phyloP scores from a whole-genome alignment of 2,113 vertebrate genomes.

The Crotalus horridus region DNA sequence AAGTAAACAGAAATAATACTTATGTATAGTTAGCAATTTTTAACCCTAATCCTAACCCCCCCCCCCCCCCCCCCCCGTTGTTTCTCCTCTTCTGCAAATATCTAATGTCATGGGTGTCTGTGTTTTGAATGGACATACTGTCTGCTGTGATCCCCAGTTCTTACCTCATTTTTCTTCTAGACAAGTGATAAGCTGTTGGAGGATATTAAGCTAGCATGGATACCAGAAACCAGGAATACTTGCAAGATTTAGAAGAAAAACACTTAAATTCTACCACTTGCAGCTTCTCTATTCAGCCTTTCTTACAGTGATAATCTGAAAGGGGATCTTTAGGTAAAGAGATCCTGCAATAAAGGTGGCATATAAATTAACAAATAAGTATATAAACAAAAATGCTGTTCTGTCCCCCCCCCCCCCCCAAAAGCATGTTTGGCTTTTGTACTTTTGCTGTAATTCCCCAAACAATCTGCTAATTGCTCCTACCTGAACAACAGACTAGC shows the following conservation, averaged over 20 bases:
- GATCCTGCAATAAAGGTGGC: background rate
- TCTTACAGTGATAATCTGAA: background rate
- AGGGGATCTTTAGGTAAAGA: background rate
- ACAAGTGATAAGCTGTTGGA: background rate
- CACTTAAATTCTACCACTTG: background rate
- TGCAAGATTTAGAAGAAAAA: background rate
- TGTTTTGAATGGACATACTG: background rate
- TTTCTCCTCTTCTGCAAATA: background rate
- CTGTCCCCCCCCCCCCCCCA: background rate
- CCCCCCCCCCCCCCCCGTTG: background rate
- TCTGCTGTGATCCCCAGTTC: background rate
- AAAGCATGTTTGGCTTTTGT: background rate
- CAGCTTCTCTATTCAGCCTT: background rate
- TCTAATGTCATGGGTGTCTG: background rate
- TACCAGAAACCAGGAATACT: background rate
- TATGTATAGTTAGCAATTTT: background rate
- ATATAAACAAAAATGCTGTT: background rate
- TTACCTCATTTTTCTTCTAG: background rate
- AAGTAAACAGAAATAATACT: background rate
- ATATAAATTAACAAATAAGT: background rate
- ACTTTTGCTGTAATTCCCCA: background rate
- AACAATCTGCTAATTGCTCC: background rate
- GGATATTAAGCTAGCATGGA: background rate
- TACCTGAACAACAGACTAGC: background rate
- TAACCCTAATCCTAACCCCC: no score